phyloP scores from a whole-genome alignment of 2,113 vertebrate species.

The Chaetura pelagica region DNA sequence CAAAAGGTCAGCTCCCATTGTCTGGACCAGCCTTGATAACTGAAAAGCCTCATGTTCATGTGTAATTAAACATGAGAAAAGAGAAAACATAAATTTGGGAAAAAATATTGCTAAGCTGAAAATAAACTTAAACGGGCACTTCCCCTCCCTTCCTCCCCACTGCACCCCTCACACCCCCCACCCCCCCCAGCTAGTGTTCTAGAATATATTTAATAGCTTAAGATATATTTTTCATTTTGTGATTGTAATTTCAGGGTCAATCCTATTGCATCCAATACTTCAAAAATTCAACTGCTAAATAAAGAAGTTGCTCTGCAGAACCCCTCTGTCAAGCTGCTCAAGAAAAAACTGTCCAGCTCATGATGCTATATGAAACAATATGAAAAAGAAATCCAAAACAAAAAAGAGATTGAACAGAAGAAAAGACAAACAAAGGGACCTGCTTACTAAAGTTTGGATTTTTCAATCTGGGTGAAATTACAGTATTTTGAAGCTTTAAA shows the following conservation, averaged over 20 bases:
- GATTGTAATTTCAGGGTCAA: neutral
- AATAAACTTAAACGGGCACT: neutral
- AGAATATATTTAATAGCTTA: neutral
- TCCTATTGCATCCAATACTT: neutral
- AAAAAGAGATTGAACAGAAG: neutral
- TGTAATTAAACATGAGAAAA: neutral
- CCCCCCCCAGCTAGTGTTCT: neutral
- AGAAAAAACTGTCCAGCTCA: neutral
- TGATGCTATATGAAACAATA: neutral
- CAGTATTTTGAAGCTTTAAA: neutral
- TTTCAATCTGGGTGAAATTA: neutral
- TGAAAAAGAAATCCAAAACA: neutral
- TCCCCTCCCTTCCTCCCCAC: no score
- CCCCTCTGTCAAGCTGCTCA: neutral
- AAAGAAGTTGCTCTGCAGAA: neutral
- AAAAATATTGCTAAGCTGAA: neutral
- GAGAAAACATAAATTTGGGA: neutral
- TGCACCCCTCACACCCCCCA: no score
- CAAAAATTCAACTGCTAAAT: neutral
- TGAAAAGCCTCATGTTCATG: neutral
- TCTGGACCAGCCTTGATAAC: neutral
- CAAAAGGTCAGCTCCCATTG: constrained; percentile 35
- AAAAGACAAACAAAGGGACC: neutral
- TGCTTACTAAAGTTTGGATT: neutral
- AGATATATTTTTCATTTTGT: neutral